phyloP scores from a whole-genome alignment of 2,797 vertebrate genomes.

The Netta rufina region DNA sequence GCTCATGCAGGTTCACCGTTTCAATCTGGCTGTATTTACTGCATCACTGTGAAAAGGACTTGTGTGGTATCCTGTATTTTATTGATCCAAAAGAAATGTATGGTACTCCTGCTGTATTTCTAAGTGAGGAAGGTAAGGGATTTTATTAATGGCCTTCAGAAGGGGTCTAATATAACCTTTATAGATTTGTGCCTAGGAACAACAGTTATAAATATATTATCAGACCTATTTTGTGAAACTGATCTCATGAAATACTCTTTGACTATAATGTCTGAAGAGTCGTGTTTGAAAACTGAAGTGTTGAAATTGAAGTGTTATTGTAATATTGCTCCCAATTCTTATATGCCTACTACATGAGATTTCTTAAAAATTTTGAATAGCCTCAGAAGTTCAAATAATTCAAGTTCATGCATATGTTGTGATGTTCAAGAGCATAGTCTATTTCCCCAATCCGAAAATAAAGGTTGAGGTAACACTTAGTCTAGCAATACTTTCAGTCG shows the following conservation, averaged over 20 bases:
- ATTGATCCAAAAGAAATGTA: conserved; percentile 81
- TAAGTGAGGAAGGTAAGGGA: conserved; percentile 86
- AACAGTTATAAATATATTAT: neutral
- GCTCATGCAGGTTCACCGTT: conserved; percentile 82
- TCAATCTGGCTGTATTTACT: conserved; percentile 94
- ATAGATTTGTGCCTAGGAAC: neutral
- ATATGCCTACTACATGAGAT: neutral
- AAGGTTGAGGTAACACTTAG: neutral
- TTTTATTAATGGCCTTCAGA: neutral
- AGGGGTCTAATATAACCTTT: neutral
- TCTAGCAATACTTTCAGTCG: neutral
- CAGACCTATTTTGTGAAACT: neutral
- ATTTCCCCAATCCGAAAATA: neutral
- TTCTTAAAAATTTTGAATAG: neutral
- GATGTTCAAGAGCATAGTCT: neutral
- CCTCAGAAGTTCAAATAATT: neutral
- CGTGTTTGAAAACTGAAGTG: no score
- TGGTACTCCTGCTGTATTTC: conserved; percentile 85
- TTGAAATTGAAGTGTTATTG: neutral
- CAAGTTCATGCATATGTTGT: neutral
- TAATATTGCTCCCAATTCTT: neutral
- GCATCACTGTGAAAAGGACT: conserved; percentile 78
- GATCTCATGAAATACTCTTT: neutral
- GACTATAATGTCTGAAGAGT: neutral
- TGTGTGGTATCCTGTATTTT: conserved; percentile 90